These are phyloP conservation scores for Pituophis catenifer DNA, from an alignment of 2,113 vertebrate species.

Conservation along the genomic window DNA sequence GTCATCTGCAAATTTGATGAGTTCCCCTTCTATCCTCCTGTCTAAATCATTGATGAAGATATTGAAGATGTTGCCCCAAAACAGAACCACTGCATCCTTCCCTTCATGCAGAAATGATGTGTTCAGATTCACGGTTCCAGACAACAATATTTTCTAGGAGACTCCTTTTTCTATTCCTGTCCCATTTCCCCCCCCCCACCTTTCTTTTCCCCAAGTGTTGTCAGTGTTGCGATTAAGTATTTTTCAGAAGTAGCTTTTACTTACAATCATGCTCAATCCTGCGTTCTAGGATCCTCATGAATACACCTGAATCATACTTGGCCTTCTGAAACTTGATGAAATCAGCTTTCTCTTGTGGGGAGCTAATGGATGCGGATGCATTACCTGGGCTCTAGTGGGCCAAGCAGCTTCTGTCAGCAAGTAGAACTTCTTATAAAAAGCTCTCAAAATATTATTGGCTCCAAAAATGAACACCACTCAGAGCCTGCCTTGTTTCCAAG, in stretches of 20 bases:
- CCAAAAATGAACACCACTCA: not conserved
- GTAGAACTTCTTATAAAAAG: not conserved
- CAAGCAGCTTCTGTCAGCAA: not conserved
- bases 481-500: not conserved
- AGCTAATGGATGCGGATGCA: not conserved
- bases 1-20: too few relatives aligned
- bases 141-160: not conserved
- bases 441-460: not conserved
- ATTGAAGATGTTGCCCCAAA: too few relatives aligned
- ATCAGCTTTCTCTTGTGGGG: not conserved
- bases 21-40: too few relatives aligned
- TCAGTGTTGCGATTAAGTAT: not conserved
- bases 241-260: not conserved
- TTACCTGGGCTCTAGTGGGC: not conserved
- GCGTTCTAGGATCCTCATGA: not conserved
- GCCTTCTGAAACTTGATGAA: not conserved
- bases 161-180: not conserved
- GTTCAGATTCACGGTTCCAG: not conserved
- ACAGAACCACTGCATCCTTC: too few relatives aligned
- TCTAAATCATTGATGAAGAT: too few relatives aligned
- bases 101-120: not conserved
- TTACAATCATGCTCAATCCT: not conserved
- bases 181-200: not conserved
- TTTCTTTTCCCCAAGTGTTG: not conserved
- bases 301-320: not conserved